Conservation (phyloP, 2,113 vertebrate genomes). For the Clinocottus analis region DNA sequence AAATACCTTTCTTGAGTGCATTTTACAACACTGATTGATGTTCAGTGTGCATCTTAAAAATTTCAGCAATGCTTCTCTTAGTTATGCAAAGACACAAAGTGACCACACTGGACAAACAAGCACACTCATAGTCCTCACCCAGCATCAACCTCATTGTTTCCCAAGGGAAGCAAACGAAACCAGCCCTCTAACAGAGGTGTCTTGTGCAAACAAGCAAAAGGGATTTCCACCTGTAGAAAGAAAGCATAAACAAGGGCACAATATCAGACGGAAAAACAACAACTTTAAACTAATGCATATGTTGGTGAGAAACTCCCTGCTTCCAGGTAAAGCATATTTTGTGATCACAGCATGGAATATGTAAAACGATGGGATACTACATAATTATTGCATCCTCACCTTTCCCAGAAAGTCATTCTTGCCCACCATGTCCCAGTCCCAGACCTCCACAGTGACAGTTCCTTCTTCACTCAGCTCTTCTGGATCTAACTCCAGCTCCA, state of each 20-base stretch:
- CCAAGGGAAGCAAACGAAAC: slow-evolving; percentile 91
- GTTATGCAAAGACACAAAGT: slow-evolving; percentile 33
- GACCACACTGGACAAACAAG: slow-evolving; percentile 39
- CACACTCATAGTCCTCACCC: slow-evolving; percentile 79
- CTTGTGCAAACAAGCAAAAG: slow-evolving; percentile 79
- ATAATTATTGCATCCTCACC: slow-evolving; percentile 76
- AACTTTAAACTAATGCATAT: neutral
- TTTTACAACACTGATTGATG: slow-evolving; percentile 17
- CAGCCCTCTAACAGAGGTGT: slow-evolving; percentile 84
- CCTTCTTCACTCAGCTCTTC: slow-evolving; percentile 65
- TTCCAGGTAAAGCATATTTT: neutral
- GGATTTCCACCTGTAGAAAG: slow-evolving; percentile 86
- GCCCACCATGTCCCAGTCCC: slow-evolving; percentile 96
- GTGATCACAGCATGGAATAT: neutral
- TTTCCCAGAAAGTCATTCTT: slow-evolving; percentile 93
- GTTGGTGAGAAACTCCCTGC: neutral
- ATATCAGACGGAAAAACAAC: slow-evolving; percentile 12
- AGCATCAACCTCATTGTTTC: slow-evolving; percentile 80
- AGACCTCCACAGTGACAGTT: slow-evolving; percentile 87
- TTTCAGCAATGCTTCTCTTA: slow-evolving; percentile 11
- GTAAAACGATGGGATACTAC: neutral
- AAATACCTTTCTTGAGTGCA: slow-evolving; percentile 29
- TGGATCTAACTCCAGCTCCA: slow-evolving; percentile 85
- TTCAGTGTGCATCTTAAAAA: neutral
- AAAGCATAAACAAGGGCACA: slow-evolving; percentile 30